These are phyloP conservation scores for Ladona fulva DNA, from an alignment of 1,140 invertebrate species.

Conservation along the genomic window DNA sequence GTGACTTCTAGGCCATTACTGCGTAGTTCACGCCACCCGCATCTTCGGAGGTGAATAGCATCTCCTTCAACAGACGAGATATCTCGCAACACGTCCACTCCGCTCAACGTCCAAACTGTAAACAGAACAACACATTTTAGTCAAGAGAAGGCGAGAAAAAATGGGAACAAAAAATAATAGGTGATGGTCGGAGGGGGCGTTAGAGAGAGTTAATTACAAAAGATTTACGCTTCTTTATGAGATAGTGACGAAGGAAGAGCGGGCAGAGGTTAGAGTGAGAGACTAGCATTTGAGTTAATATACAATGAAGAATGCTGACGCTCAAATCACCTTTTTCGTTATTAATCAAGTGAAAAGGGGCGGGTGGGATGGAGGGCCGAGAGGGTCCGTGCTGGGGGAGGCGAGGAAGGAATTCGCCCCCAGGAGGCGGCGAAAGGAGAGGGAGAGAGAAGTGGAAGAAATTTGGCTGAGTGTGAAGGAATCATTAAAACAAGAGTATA, in stretches of 20 bases:
- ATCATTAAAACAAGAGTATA: neutral
- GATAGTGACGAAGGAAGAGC: neutral
- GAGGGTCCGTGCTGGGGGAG: neutral
- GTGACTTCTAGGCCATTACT: neutral
- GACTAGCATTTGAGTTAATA: neutral
- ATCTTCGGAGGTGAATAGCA: neutral
- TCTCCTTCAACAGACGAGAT: neutral
- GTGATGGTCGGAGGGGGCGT: neutral
- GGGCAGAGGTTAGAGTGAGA: neutral
- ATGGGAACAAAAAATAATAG: neutral
- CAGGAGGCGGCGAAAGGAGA: neutral
- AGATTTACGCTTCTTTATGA: conserved; percentile 2
- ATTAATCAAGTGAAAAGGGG: neutral
- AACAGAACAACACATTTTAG: neutral
- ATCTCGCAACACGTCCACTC: neutral
- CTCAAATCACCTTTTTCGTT: neutral
- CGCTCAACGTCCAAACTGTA: neutral
- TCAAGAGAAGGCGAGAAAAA: neutral
- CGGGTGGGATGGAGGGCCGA: neutral
- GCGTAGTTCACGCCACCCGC: neutral
- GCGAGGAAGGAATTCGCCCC: neutral
- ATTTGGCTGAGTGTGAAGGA: neutral
- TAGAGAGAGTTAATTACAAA: conserved; percentile 2
- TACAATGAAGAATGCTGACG: neutral
- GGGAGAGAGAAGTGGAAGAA: neutral